Evolutionary conservation across 2,113 vertebrate species (phyloP), one percentile per base, ranked within the genome.

Genomic region (Mystacornis crossleyi): DNA sequence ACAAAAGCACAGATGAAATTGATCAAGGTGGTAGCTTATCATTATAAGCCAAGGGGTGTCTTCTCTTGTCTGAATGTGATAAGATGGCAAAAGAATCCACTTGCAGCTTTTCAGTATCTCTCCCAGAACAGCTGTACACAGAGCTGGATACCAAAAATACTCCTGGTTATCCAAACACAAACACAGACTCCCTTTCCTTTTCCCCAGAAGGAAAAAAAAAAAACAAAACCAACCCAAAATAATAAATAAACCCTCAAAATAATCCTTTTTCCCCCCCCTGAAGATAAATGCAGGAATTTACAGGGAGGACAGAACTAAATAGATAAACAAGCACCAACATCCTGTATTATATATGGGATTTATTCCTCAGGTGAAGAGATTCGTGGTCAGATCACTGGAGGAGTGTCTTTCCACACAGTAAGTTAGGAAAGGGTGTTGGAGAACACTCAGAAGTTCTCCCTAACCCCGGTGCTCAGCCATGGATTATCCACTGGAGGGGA

Each of bases 1-100:
- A 94, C 91, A 94, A 95, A 96, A 96, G 74, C 90, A 86, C 33
- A 96, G 93, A 96, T 95, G 90, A 90, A 93, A 96, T 88, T 4
- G 31, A 97, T 97, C 85, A 92, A 90, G 62, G 34, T 55, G 82
- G 64, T 43, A 88, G 81, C 87, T 95, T 94, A 93, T 94, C 34
- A 1, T 75, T 95, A 75, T 55, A 89, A 90, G 85, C 82, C 91
- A 92, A 85, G 47, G 92, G 88, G 67, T 93, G 54, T 90, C 79
- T 93, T 87, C 57, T 84, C 71, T 94, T 82, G 85, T 90, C 79
- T 95, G 43, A 88, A 90, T 1, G 51, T 84, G 93, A 93, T 89
- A 96, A 95, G 73, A 61, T 75, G 53, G 84, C 45, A 65, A 20
- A 67, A 89, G 86, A 81, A 94, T 82, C 73, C 70, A 91, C 89